Evolutionary conservation across 2,113 vertebrate species (phyloP), one percentile per base, ranked within the genome.

Genomic region (Pogonocichla stellata): DNA sequence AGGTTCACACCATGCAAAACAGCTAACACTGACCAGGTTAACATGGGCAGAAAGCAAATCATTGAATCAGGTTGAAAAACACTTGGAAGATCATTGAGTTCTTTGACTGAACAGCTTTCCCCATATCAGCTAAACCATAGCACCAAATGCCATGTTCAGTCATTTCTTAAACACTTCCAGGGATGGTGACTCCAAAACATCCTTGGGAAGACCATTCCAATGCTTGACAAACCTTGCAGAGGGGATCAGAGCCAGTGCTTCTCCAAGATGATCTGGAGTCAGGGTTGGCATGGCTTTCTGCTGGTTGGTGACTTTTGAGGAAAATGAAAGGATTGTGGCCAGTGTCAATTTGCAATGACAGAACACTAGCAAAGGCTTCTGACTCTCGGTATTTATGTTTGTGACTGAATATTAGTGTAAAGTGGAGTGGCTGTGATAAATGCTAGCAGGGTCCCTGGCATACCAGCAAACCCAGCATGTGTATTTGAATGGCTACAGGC

Each of bases 391-490:
- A 26, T 77, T 83, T 33, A 48, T 11, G 15, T 33, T 66, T 60
- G 17, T 79, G 24, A 40, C n/a, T 72, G 62, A 73, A 34, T 54
- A 25, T 50, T 38, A 20, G 2, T 60, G 81, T 65, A 38, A 69
- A 80, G 22, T 60, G 48, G 19, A 8, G 4, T 62, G 38, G 7
- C 18, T 43, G 18, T 66, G 48, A 31, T 40, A 75, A 64, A 67
- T 53, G 9, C n/a, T 65, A 3, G 10, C 20, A 34, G 45, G 25
- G 5, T 8, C 65, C 6, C 15, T 47, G 26, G 9, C 25, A 40
- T 36, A 38, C 6, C 18, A 28, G 15, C 5, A 71, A 85, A 33
- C 38, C 13, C 54, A 36, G 28, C 0, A 0, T 29, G 34, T 20
- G 7, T 28, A 12, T 64, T 45, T 72, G 42, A 43, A 54, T 18